Base-by-base conservation (phyloP, 1,140 invertebrate genomes). In the Platyura marginata region DNA sequence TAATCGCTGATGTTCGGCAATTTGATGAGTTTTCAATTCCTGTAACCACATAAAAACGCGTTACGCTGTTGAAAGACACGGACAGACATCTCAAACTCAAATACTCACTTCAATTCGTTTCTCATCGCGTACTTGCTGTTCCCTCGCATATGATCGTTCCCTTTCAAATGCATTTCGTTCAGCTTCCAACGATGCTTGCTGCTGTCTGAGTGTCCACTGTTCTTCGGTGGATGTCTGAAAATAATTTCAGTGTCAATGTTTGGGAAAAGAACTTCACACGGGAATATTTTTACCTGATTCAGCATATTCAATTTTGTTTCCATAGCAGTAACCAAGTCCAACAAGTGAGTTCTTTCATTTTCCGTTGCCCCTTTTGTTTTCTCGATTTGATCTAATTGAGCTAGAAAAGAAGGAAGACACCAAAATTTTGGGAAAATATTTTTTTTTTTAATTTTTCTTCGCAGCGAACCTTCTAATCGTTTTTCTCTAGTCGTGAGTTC, bases 131-230 rank as follows among this genome's bases (percentile, higher is more conserved):
- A 49, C 46, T 40, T 59, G 48, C 40, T 61, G 54, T 42, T 59
- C 57, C 1, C 58, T 50, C 15, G 54, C 47, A 32, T 51, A 61
- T 43, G 62, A 51, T 42, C 63, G 54, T 48, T 69, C 66, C 11
- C 56, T 51, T 47, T 67, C 65, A 9, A 68, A 55, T 0, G 62
- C 51, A 18, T 48, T 48, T 21, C 53, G 54, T 15, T 61, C 59
- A 3, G 53, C 54, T 15, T 61, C 58, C 40, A 56, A 47, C 18
- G 47, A 53, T 41, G 48, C 51, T 56, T 54, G 57, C 50, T 51
- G 66, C 54, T 48, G 59, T 13, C 58, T 64, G 48, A 53, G 49
- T 46, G 53, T 62, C 67, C 48, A 68, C 44, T 54, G 67, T 47
- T 54, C 62, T 41, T 51, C 63, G 20, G 57, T 60, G 4, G 49